These are phyloP conservation scores for Galagoides demidoff DNA, from an alignment of 2,797 vertebrate species.

Conservation along the genomic window DNA sequence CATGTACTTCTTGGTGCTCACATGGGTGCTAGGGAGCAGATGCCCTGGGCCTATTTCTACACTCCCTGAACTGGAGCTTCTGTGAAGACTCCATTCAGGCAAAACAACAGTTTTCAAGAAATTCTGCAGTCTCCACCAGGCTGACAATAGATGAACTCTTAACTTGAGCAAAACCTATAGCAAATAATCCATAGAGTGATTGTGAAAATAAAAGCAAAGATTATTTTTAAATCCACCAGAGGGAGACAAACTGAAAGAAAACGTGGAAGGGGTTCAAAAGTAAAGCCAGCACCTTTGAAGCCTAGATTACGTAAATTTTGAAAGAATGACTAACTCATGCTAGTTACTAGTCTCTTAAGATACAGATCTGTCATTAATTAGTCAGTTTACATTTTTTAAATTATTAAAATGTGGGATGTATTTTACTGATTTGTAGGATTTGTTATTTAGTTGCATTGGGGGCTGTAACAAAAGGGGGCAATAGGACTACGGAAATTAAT, in stretches of 20 bases:
- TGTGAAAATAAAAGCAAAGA: not conserved
- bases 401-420: not conserved
- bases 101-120: not conserved
- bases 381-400: not conserved
- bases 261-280: not conserved
- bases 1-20: not conserved
- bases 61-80: not conserved
- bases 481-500: not conserved
- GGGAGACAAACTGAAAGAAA: slow-evolving; percentile 77
- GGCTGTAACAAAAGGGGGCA: not conserved
- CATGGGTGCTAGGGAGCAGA: not conserved
- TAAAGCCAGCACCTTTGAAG: not conserved
- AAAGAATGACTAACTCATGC: not conserved
- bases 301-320: not conserved
- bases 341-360: not conserved
- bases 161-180: not conserved
- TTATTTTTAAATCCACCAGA: slow-evolving; percentile 63
- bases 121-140: not conserved
- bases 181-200: not conserved
- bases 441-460: not conserved
- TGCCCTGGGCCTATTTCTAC: not conserved
- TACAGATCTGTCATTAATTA: not conserved
- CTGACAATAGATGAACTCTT: not conserved
- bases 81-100: not conserved
- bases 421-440: not conserved